These are phyloP conservation scores for Loris lydekkerianus DNA, from an alignment of 2,797 vertebrate genomes.

Conservation along the genomic window DNA sequence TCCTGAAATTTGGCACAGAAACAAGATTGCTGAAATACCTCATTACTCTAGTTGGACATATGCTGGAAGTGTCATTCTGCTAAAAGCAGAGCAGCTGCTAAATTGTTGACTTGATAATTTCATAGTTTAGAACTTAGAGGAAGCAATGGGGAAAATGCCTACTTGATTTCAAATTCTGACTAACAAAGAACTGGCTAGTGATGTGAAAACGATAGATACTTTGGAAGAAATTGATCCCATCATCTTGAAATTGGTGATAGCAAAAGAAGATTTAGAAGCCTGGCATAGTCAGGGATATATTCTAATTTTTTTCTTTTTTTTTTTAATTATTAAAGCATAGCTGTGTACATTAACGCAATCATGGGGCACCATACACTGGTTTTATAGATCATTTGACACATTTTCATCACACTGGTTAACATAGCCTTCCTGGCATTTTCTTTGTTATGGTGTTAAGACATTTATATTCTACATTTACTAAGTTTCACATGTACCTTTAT, in stretches of 20 bases:
- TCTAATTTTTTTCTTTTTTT: not conserved
- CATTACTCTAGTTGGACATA: constrained; percentile 47
- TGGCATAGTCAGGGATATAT: not conserved
- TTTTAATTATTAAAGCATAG: too few relatives aligned
- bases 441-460: too few relatives aligned
- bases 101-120: constrained; percentile 60
- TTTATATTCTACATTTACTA: too few relatives aligned
- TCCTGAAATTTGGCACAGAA: constrained; percentile 37
- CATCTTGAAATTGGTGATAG: constrained; percentile 45
- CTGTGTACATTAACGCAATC: too few relatives aligned
- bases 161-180: constrained; percentile 23
- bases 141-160: constrained; percentile 46
- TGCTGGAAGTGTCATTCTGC: not conserved
- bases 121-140: constrained; percentile 54
- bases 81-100: constrained; percentile 54
- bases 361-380: too few relatives aligned
- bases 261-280: not conserved
- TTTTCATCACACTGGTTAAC: too few relatives aligned
- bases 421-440: too few relatives aligned
- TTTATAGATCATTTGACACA: too few relatives aligned
- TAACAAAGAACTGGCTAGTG: not conserved
- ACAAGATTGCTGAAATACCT: constrained; percentile 33
- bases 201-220: constrained; percentile 41
- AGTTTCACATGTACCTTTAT: too few relatives aligned
- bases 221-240: constrained; percentile 10